Evolutionary conservation across 2,113 vertebrate species (phyloP).

Genomic region (Chinchilla lanigera): DNA sequence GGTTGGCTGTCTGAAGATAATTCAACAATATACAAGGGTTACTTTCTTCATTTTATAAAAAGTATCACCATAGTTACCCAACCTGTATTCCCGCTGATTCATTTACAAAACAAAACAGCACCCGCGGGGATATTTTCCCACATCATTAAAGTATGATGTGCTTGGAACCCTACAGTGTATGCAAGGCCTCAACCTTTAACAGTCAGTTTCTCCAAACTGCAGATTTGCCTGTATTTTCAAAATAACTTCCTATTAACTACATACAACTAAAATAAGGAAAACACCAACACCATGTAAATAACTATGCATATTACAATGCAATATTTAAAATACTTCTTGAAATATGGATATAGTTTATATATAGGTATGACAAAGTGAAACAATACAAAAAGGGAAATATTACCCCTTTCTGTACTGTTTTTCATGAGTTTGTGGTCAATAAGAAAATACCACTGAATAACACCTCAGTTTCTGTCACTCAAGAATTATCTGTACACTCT

Average conservation of each 20-base stretch:
- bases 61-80: background rate
- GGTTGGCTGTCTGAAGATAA: background rate
- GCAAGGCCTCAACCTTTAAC: background rate
- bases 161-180: background rate
- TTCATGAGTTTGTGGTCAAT: constrained; percentile 26
- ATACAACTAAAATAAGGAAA: background rate
- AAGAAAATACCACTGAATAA: constrained; percentile 72
- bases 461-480: constrained; percentile 75
- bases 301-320: background rate
- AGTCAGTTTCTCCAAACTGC: background rate
- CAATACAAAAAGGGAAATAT: background rate
- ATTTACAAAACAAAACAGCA: background rate
- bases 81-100: background rate
- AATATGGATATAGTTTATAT: background rate
- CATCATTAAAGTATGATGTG: background rate
- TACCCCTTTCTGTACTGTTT: background rate
- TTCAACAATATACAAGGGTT: background rate
- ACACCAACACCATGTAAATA: background rate
- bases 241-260: background rate
- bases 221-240: background rate
- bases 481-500: constrained; percentile 78
- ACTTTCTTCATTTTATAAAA: constrained; percentile 61
- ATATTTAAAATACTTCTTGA: constrained; percentile 28
- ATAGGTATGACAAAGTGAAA: constrained; percentile 29
- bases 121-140: background rate